These are phyloP conservation scores for Ptychoptera contaminata DNA, from an alignment of 2,888 invertebrate species.

Conservation along the genomic window DNA sequence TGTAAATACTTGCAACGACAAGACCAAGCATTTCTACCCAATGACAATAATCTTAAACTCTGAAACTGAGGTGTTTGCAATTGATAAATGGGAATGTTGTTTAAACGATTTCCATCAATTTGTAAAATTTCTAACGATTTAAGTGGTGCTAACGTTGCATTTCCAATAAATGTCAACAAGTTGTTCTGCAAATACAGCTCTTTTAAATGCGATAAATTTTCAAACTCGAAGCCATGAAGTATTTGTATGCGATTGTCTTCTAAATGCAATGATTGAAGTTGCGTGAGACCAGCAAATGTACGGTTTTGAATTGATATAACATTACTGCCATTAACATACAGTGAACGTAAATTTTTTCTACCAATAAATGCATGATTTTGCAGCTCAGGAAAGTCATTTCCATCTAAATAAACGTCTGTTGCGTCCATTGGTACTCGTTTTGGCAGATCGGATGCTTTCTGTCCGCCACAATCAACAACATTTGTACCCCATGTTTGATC, in stretches of 20 bases:
- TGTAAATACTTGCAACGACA: constrained; percentile 83
- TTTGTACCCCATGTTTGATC: constrained; percentile 89
- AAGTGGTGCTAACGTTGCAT: constrained; percentile 62
- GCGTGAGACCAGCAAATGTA: constrained; percentile 77
- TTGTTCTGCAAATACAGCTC: constrained; percentile 81
- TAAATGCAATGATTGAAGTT: constrained; percentile 65
- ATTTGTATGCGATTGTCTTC: constrained; percentile 69
- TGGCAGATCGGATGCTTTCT: constrained; percentile 62
- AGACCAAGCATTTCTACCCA: constrained; percentile 77
- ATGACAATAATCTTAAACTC: constrained; percentile 29
- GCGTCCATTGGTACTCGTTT: constrained; percentile 89
- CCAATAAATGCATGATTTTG: constrained; percentile 87
- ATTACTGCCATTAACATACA: constrained; percentile 74
- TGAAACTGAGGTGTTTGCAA: constrained; percentile 26
- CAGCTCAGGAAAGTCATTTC: constrained; percentile 70
- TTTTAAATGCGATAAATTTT: constrained; percentile 60
- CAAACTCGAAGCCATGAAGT: constrained; percentile 76
- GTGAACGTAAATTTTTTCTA: constrained; percentile 71
- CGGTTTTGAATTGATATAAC: constrained; percentile 78
- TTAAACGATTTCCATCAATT: constrained; percentile 70
- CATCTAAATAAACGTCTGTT: constrained; percentile 83
- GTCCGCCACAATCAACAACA: constrained; percentile 79
- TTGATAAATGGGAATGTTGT: constrained; percentile 71
- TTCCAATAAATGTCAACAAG: constrained; percentile 59
- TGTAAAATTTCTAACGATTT: constrained; percentile 65